phyloP scores from a whole-genome alignment of 2,888 invertebrate species.

The Sinopyrophorus schimmeli region DNA sequence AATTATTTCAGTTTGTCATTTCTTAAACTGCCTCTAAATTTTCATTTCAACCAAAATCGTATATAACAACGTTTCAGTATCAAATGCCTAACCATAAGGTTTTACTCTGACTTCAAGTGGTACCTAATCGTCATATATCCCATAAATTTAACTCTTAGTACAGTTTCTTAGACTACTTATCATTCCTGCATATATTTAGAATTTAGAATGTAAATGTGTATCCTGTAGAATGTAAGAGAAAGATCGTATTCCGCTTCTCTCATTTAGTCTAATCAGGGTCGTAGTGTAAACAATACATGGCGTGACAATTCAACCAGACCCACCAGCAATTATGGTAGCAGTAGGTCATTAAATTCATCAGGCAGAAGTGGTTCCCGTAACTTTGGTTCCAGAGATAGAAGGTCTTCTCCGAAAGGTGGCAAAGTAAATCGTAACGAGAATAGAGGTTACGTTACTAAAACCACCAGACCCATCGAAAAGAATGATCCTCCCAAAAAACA shows the following conservation, averaged over 20 bases:
- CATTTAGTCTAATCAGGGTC: constrained; percentile 22
- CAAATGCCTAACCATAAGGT: no score
- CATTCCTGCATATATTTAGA: constrained; percentile 25
- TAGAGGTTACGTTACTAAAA: constrained; percentile 9
- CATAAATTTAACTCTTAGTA: no score
- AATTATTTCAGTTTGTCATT: no score
- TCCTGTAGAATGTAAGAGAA: no score
- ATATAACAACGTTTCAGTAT: no score
- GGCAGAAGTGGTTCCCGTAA: constrained; percentile 27
- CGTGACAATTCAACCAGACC: constrained; percentile 30
- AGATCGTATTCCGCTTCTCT: constrained; percentile 17
- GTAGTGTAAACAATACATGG: constrained; percentile 23
- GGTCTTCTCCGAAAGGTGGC: constrained; percentile 24
- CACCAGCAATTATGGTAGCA: constrained; percentile 15
- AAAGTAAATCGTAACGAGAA: constrained; percentile 18
- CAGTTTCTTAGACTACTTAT: no score
- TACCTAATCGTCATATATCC: no score
- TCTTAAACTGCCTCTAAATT: no score
- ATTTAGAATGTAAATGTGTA: no score
- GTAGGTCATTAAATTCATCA: constrained; percentile 21
- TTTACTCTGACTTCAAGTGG: no score
- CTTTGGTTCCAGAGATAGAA: constrained; percentile 24
- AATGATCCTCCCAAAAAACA: constrained; percentile 38
- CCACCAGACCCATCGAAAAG: constrained; percentile 21
- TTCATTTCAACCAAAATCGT: no score